These are phyloP conservation scores for Himalopsyche kuldschensis DNA, from an alignment of 2,888 invertebrate species.

Conservation along the genomic window DNA sequence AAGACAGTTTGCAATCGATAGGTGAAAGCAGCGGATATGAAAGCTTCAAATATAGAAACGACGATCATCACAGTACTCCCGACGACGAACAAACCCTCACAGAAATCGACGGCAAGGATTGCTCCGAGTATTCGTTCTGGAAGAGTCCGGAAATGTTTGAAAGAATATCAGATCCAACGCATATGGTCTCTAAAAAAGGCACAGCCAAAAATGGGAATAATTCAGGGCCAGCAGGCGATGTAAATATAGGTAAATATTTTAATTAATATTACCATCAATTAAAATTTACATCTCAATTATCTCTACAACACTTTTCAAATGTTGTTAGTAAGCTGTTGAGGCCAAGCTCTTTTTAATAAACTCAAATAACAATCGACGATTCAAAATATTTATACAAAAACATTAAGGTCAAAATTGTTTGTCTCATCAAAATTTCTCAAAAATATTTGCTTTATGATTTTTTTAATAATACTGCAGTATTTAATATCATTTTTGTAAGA, in stretches of 20 bases:
- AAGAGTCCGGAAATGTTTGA: constrained; percentile 47
- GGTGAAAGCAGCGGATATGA: constrained; percentile 81
- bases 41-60: constrained; percentile 64
- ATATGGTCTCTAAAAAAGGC: constrained; percentile 10
- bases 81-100: constrained; percentile 45
- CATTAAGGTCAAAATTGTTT: too few relatives aligned
- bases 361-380: too few relatives aligned
- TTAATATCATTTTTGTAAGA: too few relatives aligned
- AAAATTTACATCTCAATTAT: too few relatives aligned
- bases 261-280: too few relatives aligned
- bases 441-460: too few relatives aligned
- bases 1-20: constrained; percentile 69
- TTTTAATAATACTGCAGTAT: too few relatives aligned
- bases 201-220: constrained; percentile 14
- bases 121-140: constrained; percentile 53
- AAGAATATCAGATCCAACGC: constrained; percentile 7
- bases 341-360: too few relatives aligned
- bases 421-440: too few relatives aligned
- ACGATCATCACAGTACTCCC: constrained; percentile 58
- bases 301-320: too few relatives aligned
- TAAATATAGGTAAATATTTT: constrained; percentile 33
- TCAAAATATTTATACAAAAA: too few relatives aligned
- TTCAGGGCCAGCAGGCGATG: constrained; percentile 11
- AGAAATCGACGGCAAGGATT: constrained; percentile 41
- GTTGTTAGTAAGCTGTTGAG: too few relatives aligned